Conservation (phyloP, 2,113 vertebrate species). For the Astur gentilis region DNA sequence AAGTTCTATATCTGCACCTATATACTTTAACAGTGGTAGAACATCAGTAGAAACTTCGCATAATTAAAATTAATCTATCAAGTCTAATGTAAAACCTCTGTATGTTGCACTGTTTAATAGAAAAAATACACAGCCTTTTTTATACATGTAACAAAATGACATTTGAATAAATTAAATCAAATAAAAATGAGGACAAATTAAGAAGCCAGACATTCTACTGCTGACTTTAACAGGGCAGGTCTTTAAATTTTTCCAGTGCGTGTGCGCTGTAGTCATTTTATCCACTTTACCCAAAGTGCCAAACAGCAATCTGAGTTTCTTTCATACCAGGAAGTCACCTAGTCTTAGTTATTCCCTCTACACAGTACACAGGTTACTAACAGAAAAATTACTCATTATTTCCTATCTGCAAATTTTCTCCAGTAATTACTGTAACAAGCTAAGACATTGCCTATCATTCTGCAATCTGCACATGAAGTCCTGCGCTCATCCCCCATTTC, state of each 20-base stretch:
- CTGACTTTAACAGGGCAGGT: neutral
- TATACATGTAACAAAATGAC: neutral
- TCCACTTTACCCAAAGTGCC: neutral
- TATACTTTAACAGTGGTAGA: neutral
- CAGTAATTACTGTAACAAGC: neutral
- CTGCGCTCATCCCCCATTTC: neutral
- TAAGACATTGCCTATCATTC: neutral
- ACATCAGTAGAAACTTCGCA: neutral
- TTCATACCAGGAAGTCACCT: neutral
- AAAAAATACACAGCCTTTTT: neutral
- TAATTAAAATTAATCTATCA: neutral
- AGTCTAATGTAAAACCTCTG: neutral
- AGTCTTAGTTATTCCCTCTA: neutral
- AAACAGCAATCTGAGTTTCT: neutral
- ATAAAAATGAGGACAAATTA: neutral
- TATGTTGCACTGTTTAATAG: neutral
- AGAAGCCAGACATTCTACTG: neutral
- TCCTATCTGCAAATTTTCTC: neutral
- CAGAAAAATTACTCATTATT: neutral
- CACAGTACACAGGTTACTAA: neutral
- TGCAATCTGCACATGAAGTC: neutral
- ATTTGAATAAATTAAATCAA: neutral
- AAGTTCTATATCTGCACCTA: neutral
- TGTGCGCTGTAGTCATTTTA: neutral
- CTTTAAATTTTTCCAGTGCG: neutral